Base-by-base conservation (phyloP, 2,888 invertebrate genomes). In the Dysmachus trigonus region DNA sequence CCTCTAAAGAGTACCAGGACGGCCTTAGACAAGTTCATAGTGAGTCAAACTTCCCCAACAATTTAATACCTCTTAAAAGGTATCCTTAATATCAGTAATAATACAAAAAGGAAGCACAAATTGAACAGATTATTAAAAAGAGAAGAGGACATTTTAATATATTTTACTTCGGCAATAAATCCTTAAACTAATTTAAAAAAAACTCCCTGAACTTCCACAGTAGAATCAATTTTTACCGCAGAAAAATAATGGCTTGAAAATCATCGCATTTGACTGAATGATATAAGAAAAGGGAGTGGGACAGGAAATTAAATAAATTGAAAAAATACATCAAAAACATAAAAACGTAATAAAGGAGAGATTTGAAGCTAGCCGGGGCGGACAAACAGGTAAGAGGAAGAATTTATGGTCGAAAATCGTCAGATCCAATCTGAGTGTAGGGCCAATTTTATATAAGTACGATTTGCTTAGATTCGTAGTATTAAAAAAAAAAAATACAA, bases 391-490 rank as follows among this genome's bases (percentile, higher is more conserved):
- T 31, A 73, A 73, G 35, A 13, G 35, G 27, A 73, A 73, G 73
- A 73, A 73, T 33, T 33, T 73, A 73, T 73, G 31, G 73, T 33
- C 35, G 27, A 79, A 51, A 51, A 30, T 8, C 30, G 41, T 27
- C 22, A 79, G 27, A 47, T 79, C 31, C 31, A 79, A 79, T 79
- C 47, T 76, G 47, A 51, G 47, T n/a, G 33, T 27, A 51, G 79
- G 79, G 41, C 72, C 41, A 84, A 84, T 84, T 72, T 72, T 71
- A 41, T 84, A 53, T 31, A 72, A 84, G 41, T 41, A 82, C 35
- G 82, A 35, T 47, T 47, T 84, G 84, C 84, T 84, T 84, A 84
- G 71, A 84, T 27, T 84, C 73, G 71, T 38, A 35, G 30, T 82
- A 51, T 51, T 51, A 15, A 81, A 53, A 47, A 30, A 30, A 1